Percentiles rank a stretch among this genome's conserved stretches.
These are phyloP conservation scores for Eustalomyia histrio DNA, from an alignment of 2,888 invertebrate genomes.

Conservation along the genomic window DNA sequence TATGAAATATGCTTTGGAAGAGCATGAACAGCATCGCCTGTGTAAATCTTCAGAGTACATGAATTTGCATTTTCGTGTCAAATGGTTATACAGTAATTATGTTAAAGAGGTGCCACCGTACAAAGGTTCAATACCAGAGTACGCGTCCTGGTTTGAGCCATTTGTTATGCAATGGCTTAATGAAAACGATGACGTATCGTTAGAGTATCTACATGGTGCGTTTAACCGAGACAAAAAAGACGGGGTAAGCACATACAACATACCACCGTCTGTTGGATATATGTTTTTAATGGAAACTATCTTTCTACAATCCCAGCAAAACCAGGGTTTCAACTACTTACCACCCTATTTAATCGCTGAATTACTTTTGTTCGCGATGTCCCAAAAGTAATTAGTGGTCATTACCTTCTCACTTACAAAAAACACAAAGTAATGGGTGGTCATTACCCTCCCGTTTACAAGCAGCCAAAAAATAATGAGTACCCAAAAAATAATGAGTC, in stretches of 20 bases:
- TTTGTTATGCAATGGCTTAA: constrained; percentile 99
- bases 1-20: constrained; percentile 98
- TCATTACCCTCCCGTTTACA: no score
- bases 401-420: no score
- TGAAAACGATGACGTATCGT: constrained; percentile 99
- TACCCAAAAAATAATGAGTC: no score
- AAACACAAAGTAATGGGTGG: no score
- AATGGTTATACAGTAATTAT: constrained; percentile 99
- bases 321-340: no score
- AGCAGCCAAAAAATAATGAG: no score
- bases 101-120: constrained; percentile 98
- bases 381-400: no score
- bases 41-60: constrained; percentile 99
- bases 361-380: no score
- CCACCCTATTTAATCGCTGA: no score
- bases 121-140: constrained; percentile 98
- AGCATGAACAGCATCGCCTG: constrained; percentile 96
- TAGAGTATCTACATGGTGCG: constrained; percentile 99
- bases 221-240: constrained; percentile 98
- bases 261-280: neutral
- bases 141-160: constrained; percentile 99
- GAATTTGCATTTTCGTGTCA: constrained; percentile 99
- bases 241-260: constrained; percentile 82
- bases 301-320: no score
- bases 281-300: no score